Conservation (phyloP, 2,888 invertebrate species). For the Brachyptera putata region DNA sequence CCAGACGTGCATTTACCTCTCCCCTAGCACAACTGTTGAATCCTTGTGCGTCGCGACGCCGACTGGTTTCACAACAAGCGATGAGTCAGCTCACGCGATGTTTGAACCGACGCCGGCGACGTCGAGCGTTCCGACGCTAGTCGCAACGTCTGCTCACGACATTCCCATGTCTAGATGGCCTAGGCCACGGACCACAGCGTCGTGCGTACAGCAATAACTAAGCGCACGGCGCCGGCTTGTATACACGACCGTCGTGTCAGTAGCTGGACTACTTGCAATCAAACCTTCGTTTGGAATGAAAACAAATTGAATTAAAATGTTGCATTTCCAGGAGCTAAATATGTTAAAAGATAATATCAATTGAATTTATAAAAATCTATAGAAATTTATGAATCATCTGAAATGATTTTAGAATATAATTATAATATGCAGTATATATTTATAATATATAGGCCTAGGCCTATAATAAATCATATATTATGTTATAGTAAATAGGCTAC, state of each 20-base stretch:
- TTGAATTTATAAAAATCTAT: too few species aligned
- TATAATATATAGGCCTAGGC: too few species aligned
- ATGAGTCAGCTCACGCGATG: slow-evolving; percentile 14
- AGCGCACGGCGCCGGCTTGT: background rate
- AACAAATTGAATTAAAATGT: too few species aligned
- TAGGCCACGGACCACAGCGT: background rate
- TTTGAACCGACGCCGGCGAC: background rate
- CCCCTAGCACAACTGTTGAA: slow-evolving; percentile 14
- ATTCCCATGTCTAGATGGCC: background rate
- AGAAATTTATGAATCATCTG: too few species aligned
- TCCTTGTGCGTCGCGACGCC: slow-evolving; percentile 5
- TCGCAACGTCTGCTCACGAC: slow-evolving; percentile 7
- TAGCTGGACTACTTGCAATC: background rate
- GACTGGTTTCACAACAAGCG: slow-evolving; percentile 8
- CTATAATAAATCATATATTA: too few species aligned
- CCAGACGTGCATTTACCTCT: too few species aligned
- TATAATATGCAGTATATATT: too few species aligned
- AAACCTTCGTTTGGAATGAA: background rate
- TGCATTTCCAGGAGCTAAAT: too few species aligned
- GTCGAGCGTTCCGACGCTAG: slow-evolving; percentile 14
- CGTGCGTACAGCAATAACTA: background rate
- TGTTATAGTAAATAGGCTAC: too few species aligned
- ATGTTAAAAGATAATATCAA: too few species aligned
- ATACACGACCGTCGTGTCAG: background rate
- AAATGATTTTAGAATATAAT: too few species aligned